These are phyloP conservation scores for Epirrita christyi DNA, from an alignment of 2,888 invertebrate species.

Conservation along the genomic window DNA sequence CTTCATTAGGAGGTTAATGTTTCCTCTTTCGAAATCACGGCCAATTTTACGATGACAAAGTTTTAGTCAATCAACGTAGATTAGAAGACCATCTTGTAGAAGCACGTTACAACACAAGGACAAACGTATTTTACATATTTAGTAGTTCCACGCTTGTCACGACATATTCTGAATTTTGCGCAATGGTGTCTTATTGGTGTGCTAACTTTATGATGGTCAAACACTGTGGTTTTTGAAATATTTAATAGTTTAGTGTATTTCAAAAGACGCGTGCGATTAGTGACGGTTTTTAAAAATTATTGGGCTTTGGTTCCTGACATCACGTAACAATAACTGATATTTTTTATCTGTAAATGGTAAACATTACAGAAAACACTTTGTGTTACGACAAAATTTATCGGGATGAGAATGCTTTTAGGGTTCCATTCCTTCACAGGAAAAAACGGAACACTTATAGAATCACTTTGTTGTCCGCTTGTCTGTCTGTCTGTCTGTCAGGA, in stretches of 20 bases:
- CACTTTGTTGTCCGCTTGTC: no score
- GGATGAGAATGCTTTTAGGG: no score
- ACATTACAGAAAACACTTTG: no score
- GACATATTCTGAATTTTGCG: slow-evolving; percentile 27
- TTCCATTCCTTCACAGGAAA: no score
- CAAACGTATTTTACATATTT: slow-evolving; percentile 34
- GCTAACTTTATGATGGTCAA: slow-evolving; percentile 29
- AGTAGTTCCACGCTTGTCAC: slow-evolving; percentile 32
- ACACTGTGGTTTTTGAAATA: slow-evolving; percentile 18
- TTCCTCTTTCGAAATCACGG: slow-evolving; percentile 3
- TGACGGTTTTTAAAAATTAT: slow-evolving; percentile 6
- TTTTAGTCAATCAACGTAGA: slow-evolving; percentile 26
- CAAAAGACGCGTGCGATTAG: slow-evolving; percentile 14
- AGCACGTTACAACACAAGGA: slow-evolving; percentile 33
- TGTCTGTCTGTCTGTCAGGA: no score
- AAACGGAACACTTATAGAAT: no score
- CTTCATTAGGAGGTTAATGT: background rate
- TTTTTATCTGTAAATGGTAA: background rate
- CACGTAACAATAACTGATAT: background rate
- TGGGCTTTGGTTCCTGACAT: background rate
- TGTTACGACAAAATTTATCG: no score
- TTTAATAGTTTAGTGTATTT: slow-evolving; percentile 12
- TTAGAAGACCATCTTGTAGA: slow-evolving; percentile 22
- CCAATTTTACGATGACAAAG: slow-evolving; percentile 11
- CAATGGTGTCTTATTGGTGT: slow-evolving; percentile 18